Evolutionary conservation across 1,140 invertebrate genomes (phyloP), one percentile per base, ranked within the genome.

Genomic region (Plectrocnemia conspersa): DNA sequence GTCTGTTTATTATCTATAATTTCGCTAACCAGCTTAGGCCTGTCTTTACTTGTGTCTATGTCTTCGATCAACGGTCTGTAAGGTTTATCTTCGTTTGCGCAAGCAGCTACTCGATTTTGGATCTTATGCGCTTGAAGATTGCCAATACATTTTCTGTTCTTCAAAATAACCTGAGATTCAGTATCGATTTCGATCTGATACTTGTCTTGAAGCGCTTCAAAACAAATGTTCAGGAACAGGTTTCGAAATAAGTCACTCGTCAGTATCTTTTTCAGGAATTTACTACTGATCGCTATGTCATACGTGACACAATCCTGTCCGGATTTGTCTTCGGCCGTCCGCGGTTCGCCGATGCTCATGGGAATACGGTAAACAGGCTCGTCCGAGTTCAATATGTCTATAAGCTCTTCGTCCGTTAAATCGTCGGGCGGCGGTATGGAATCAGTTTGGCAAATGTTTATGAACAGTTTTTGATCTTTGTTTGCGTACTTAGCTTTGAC

Each of bases 271-370:
- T 75, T 73, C 58, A 85, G 82, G 64, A 91, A 91, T 10, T 71
- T 69, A 5, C 84, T 76, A 67, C 87, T 84, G 9, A 93, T 80
- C 5, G 88, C 84, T 29, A 92, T 79, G 69, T 92, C 89, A 69
- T 83, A 88, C 0, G 80, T 86, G 52, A 79, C 79, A 19, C 83
- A 83, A 0, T 79, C 76, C 11, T 76, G 72, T 11, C 85, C 84
- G 59, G 79, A 80, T 70, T 91, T 93, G 68, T 93, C 91, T 18
- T 75, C 69, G 65, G 92, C 90, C 10, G 75, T 74, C 61, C 86
- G 84, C 36, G 85, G 79, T 65, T 85, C 82, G 0, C 89, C 91
- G 59, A 95, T 85, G 66, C 89, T 92, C 85, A 95, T 89, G 1
- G 92, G 91, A 35, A 95, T 81, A 44, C 84, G 74, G 67, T 84